These are phyloP conservation scores for Heterodera carotae DNA, from an alignment of 1,140 invertebrate genomes.

Conservation along the genomic window DNA sequence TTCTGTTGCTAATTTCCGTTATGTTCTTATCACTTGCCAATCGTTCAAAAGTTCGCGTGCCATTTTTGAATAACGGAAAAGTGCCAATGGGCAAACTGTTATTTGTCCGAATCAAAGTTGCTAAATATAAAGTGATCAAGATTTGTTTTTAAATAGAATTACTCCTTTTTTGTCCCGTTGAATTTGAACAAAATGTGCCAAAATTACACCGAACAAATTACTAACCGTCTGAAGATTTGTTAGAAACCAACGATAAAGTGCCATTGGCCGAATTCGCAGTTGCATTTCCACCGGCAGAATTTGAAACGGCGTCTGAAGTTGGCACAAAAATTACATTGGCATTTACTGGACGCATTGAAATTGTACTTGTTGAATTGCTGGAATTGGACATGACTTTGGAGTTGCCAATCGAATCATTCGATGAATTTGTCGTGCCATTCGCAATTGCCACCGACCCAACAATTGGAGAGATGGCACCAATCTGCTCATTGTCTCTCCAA, in stretches of 20 bases:
- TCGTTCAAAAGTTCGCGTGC: not conserved
- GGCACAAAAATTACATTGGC: not conserved
- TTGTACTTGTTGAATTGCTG: too few species aligned
- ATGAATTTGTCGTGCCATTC: not conserved
- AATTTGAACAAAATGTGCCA: too few species aligned
- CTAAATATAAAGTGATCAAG: too few species aligned
- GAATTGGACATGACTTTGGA: too few species aligned
- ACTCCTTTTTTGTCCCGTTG: too few species aligned
- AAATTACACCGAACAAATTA: too few species aligned
- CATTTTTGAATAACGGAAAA: not conserved
- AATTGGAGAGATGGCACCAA: not conserved
- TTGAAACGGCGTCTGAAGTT: not conserved
- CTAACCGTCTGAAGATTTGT: too few species aligned
- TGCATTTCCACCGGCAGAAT: not conserved
- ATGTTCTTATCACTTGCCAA: not conserved
- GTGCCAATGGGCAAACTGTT: not conserved
- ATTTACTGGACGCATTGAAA: too few species aligned
- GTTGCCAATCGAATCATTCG: not conserved
- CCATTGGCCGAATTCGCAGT: not conserved
- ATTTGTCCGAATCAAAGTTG: not conserved
- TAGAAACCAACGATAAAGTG: too few species aligned
- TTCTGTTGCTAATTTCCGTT: not conserved
- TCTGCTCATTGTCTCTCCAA: not conserved
- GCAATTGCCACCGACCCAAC: slow-evolving; percentile 5
- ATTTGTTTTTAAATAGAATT: not conserved